Conservation (phyloP, 2,113 vertebrate species). For the Tinamus guttatus region DNA sequence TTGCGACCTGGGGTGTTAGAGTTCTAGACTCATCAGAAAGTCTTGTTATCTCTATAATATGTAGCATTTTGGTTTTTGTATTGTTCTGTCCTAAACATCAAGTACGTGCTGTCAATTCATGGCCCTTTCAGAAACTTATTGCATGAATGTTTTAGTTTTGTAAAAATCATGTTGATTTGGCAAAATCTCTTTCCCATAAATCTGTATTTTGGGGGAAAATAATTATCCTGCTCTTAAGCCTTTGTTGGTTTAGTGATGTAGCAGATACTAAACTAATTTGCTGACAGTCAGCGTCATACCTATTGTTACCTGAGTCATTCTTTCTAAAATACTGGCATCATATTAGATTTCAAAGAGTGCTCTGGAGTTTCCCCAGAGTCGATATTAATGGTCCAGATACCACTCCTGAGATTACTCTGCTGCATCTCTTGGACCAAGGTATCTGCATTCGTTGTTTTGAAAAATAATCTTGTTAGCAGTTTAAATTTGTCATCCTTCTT, state of each 20-base stretch:
- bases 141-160: not conserved
- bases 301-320: not conserved
- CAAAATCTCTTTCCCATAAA: not conserved
- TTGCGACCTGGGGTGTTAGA: not conserved
- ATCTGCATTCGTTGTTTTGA: not conserved
- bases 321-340: not conserved
- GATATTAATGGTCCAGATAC: not conserved
- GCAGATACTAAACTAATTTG: not conserved
- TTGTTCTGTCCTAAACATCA: not conserved
- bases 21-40: not conserved
- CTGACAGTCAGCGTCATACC: not conserved
- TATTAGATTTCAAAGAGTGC: not conserved
- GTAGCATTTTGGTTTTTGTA: not conserved
- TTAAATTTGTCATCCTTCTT: not conserved
- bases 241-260: not conserved
- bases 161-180: not conserved
- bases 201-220: not conserved
- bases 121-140: not conserved
- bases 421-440: not conserved
- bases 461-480: not conserved
- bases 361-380: not conserved
- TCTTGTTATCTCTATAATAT: not conserved
- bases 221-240: not conserved
- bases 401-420: not conserved
- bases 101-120: fast-evolving